phyloP scores from a whole-genome alignment of 2,113 vertebrate genomes.

The Datnioides undecimradiatus region DNA sequence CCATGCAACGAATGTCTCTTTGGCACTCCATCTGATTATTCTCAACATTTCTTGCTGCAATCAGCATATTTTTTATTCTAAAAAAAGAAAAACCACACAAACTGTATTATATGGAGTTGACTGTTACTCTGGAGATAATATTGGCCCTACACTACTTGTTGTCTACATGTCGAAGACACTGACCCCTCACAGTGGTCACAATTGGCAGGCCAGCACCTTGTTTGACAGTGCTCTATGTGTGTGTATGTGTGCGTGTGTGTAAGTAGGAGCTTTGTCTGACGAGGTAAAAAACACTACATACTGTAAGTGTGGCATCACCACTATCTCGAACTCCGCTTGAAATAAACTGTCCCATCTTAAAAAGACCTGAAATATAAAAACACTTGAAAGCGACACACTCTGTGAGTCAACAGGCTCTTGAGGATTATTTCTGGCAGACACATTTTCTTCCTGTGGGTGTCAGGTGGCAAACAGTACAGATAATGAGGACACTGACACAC shows the following conservation, averaged over 20 bases:
- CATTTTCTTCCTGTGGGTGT: conserved; percentile 41
- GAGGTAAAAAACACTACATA: background rate
- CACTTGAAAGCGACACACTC: conserved; percentile 21
- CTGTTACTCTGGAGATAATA: background rate
- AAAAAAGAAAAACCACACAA: no score
- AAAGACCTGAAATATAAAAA: conserved; percentile 33
- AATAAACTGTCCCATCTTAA: conserved; percentile 3
- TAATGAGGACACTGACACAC: conserved; percentile 53
- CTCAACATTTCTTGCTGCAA: background rate
- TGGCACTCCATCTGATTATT: background rate
- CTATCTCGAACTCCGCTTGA: background rate
- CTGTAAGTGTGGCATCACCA: background rate
- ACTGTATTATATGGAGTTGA: background rate
- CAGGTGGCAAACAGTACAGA: conserved; percentile 54
- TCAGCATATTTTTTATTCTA: no score
- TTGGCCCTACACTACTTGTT: background rate
- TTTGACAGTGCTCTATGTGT: background rate
- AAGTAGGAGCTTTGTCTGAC: background rate
- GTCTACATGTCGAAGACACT: background rate
- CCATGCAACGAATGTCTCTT: background rate
- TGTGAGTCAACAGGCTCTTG: conserved; percentile 15
- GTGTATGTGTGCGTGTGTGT: background rate
- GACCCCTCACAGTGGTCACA: background rate
- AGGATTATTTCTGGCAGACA: conserved; percentile 56
- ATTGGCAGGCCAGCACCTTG: background rate